Base-by-base conservation (phyloP, 1,140 invertebrate species). In the Radopholus similis region DNA sequence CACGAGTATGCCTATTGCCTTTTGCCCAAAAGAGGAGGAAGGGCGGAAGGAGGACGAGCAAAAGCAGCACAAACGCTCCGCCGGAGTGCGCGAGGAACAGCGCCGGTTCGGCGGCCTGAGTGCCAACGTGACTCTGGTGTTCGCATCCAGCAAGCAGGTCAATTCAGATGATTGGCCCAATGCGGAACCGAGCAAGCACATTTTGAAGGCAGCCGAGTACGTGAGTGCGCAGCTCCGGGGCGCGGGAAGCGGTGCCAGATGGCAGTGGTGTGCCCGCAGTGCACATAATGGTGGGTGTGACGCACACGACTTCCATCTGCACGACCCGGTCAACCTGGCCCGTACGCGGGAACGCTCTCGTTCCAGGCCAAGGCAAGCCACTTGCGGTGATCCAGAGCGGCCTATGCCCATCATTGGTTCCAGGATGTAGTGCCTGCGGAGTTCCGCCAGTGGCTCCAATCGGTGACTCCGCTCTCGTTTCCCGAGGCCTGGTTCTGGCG, bases 401-500 rank as follows among this genome's bases (percentile, higher is more conserved):
- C 32, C 62, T n/a, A 9, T 32, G 8, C 13, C n/a, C 8, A 35
- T 32, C 32, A 34, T 9, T 11, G 11, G 15, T 64, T 67, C 38
- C 8, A 67, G 65, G 66, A 68, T 51, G 5, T 68, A n/a, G 23
- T 44, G 15, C 38, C 23, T 21, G 5, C 34, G 65, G 66, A 68
- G 26, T 68, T 68, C 5, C 40, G 35, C 28, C 11, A 62, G n/a
- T 68, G 66, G 66, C 49, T 68, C 23, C 30, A 47, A 30, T 38
- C 59, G n/a, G 68, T 77, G 15, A 80, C 78, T 18, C 78, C 78
- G 9, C 59, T 79, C 8, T 67, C 72, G 11, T 59, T 80, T 34
- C 77, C 78, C 18, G 78, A 80, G 44, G 47, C 57, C 4, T 80
- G 79, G 79, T 80, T 66, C 49, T 82, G 78, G 78, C 57, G 67